phyloP scores from a whole-genome alignment of 2,797 vertebrate genomes.

The Centroberyx gerrardi region DNA sequence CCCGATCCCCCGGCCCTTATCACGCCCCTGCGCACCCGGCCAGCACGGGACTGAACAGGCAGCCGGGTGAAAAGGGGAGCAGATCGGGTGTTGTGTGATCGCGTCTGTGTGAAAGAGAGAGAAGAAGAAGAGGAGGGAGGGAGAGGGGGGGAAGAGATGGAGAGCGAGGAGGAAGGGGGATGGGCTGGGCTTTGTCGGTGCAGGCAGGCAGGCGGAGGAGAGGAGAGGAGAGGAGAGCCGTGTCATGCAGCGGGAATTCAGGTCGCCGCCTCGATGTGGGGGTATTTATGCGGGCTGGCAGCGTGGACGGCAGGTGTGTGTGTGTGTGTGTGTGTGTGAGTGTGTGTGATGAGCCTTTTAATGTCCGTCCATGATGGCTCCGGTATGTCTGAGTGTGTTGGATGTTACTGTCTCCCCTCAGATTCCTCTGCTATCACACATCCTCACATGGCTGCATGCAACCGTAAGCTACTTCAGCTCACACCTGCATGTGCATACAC shows the following conservation, averaged over 20 bases:
- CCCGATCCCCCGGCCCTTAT: conserved; percentile 26
- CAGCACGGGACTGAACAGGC: background rate
- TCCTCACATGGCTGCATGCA: conserved; percentile 14
- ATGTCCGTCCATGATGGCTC: background rate
- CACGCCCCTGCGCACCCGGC: background rate
- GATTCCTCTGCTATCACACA: background rate
- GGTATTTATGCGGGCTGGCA: conserved; percentile 15
- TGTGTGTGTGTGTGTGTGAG: background rate
- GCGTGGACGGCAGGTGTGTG: conserved; percentile 9
- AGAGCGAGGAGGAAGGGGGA: conserved; percentile 54
- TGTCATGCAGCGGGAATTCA: conserved; percentile 49
- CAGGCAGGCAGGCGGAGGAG: conserved; percentile 5
- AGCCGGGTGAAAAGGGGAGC: conserved; percentile 50
- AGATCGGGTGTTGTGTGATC: conserved; percentile 81
- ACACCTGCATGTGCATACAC: background rate
- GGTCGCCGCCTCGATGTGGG: conserved; percentile 4
- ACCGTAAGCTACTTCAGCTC: conserved; percentile 1
- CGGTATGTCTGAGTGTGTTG: too few relatives aligned
- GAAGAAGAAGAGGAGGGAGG: background rate
- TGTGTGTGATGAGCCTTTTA: background rate
- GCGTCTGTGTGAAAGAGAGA: conserved; percentile 36
- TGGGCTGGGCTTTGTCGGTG: conserved; percentile 69
- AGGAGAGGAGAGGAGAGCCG: conserved; percentile 15
- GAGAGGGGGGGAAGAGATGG: conserved; percentile 29
- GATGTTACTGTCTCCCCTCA: conserved; percentile 7